Evolutionary conservation across 1,140 invertebrate species (phyloP), one percentile per base, ranked within the genome.

Genomic region (Magallana ariakensis): DNA sequence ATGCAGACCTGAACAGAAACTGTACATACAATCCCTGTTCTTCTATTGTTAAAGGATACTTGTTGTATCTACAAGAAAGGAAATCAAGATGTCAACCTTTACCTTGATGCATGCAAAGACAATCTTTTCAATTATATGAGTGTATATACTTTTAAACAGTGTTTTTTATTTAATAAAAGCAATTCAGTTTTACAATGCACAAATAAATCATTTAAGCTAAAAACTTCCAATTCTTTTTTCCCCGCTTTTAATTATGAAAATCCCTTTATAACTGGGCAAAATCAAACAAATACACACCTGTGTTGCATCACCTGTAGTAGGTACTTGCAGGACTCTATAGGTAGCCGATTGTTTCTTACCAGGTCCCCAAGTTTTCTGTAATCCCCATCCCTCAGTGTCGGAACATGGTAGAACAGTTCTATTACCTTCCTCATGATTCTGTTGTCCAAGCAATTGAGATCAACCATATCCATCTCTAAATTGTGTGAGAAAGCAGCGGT

Each of bases 261-360:
- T 46, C 33, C 33, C 33, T 46, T 46, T 46, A 46, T 4, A 46
- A 46, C 33, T 46, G 33, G 5, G 33, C 33, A 46, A 46, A 46
- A 46, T 46, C 33, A 46, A 2, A 46, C 33, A 46, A 46, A 46
- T 46, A 46, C 33, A 46, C 5, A 75, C 66, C 66, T 75, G 0
- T 75, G 66, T 26, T 75, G 66, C 66, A 75, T 22, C 6, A 75
- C 66, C 33, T 75, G 66, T 26, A 75, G 66, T 26, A 75, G 66
- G 33, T 75, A 75, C 66, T 75, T 19, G 22, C 66, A 22, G 22
- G 66, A 26, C 2, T 4, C 22, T 33, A 26, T 19, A 10, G 66
- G 66, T 26, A 75, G 22, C 19, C 66, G 22, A 13, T 26, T 13
- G 22, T 75, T 26, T 3, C 33, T 19, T 22, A 75, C 22, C 66